Evolutionary conservation across 2,888 invertebrate species (phyloP), one percentile per base, ranked within the genome.

Genomic region (Tridacna gigas): DNA sequence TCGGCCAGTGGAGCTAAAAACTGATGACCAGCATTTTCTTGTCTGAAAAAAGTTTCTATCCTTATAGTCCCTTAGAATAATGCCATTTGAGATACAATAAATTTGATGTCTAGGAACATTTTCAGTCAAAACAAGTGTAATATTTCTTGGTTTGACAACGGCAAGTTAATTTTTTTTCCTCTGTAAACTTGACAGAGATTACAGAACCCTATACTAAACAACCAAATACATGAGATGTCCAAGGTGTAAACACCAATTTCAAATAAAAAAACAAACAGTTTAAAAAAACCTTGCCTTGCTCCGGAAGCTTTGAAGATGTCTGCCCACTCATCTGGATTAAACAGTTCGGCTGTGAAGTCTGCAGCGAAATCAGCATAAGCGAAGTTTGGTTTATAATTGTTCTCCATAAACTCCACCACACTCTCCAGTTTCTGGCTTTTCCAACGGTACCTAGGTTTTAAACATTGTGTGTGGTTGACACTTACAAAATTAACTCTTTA

Each of bases 291-390:
- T 95, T 95, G 98, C 97, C 96, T 97, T 65, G 98, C 99, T 75
- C 99, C 99, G 56, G 98, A 96, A 83, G 96, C 96, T 73, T 96
- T 94, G 90, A 99, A 97, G 12, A 98, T 95, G 76, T 97, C 95
- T 0, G 97, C 97, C 98, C 98, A 99, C 91, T 97, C 95, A 0
- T 96, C 95, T 0, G 98, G 96, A 94, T 98, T 96, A 93, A 97
- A 99, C 91, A 98, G 97, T 94, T 98, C 98, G 0, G 98, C 88
- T 45, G 97, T 98, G 91, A 99, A 98, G 92, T 97, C 66, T 22
- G 96, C 96, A 0, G 97, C 99, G 95, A 99, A 99, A 81, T 99
- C 98, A 93, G 98, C 98, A 95, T 99, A 99, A 0, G 97, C 96
- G 92, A 98, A 98, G 73, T 96, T 96, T 5, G 98, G 97, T 77